Conservation (phyloP, 2,888 invertebrate genomes). For the Epistrophella euchroma region DNA sequence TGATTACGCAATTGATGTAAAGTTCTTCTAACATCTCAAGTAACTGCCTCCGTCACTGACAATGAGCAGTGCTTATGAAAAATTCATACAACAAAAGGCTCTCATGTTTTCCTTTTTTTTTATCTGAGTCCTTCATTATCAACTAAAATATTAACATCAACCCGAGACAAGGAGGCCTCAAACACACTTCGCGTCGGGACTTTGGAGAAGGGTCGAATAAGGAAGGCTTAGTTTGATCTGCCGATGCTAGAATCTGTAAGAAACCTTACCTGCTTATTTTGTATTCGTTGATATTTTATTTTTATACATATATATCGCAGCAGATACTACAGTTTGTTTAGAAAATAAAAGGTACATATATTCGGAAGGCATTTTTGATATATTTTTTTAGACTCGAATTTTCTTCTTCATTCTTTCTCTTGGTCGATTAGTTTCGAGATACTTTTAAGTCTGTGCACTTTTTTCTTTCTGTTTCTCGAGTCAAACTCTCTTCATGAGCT, state of each 20-base stretch:
- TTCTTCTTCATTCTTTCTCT: constrained; percentile 1
- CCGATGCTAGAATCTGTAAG: not conserved
- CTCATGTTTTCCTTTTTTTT: constrained; percentile 12
- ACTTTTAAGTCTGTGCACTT: constrained; percentile 34
- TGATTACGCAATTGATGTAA: constrained; percentile 65
- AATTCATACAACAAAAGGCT: constrained; percentile 56
- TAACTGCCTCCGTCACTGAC: not conserved
- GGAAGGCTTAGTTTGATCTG: not conserved
- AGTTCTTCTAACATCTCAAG: constrained; percentile 6
- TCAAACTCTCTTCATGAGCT: not conserved
- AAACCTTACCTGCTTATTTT: not conserved
- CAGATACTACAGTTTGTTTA: constrained; percentile 9
- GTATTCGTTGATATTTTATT: not conserved
- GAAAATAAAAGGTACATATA: not conserved
- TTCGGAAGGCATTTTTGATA: constrained; percentile 3
- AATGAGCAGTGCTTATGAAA: constrained; percentile 49
- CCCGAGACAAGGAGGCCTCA: not conserved
- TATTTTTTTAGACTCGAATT: constrained; percentile 3
- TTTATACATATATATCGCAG: not conserved
- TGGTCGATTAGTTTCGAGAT: constrained; percentile 71
- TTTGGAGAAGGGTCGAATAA: not conserved
- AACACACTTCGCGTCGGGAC: not conserved
- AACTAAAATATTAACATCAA: constrained; percentile 28
- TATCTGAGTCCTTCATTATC: not conserved
- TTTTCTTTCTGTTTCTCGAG: constrained; percentile 1